These are phyloP conservation scores for Solenopsis fugax DNA, from an alignment of 1,140 invertebrate species.

Conservation along the genomic window DNA sequence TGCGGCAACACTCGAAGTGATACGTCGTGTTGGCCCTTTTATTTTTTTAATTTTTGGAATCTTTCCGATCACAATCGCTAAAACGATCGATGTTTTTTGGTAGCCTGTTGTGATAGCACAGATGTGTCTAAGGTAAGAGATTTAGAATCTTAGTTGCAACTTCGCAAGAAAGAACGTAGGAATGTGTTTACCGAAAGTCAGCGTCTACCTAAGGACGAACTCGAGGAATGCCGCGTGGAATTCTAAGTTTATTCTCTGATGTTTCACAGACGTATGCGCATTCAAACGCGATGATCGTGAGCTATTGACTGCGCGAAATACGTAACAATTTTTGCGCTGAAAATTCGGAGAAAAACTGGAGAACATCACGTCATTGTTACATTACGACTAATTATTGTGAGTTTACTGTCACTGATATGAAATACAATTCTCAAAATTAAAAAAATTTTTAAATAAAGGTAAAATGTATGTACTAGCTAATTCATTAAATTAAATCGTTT, in stretches of 20 bases:
- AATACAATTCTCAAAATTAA: not conserved
- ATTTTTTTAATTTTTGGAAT: not conserved
- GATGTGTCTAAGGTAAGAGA: not conserved
- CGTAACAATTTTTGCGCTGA: not conserved
- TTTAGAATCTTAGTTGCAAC: constrained; percentile 65
- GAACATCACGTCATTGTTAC: not conserved
- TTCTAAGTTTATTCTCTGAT: constrained; percentile 68
- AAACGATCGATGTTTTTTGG: not conserved
- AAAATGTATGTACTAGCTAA: too few species aligned
- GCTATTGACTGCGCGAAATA: not conserved
- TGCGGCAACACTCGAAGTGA: not conserved
- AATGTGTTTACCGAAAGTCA: constrained; percentile 67
- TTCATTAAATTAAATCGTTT: not conserved
- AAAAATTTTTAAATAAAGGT: not conserved
- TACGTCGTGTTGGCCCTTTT: not conserved
- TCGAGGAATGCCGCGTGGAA: constrained; percentile 62
- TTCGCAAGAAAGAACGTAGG: constrained; percentile 67
- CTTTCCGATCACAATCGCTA: not conserved
- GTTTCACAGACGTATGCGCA: not conserved
- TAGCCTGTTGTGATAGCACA: not conserved
- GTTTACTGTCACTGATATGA: not conserved
- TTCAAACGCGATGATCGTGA: not conserved
- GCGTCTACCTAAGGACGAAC: constrained; percentile 62
- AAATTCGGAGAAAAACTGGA: not conserved
- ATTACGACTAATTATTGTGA: constrained; percentile 1